Conservation (phyloP, 2,888 invertebrate species). For the Dorcus parallelipipedus region DNA sequence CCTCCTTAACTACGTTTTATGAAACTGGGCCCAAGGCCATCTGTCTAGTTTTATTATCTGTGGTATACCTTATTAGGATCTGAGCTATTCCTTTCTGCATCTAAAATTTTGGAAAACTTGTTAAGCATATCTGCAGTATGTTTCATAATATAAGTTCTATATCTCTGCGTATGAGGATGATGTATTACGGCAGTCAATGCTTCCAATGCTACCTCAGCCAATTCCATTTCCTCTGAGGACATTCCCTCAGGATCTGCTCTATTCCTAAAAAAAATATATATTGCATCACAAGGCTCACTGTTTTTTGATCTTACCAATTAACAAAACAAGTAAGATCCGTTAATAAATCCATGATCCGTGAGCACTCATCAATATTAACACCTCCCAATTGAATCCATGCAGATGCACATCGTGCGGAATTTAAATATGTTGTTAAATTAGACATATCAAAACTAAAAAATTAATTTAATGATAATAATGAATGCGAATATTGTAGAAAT, state of each 20-base stretch:
- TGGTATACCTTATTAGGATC: constrained; percentile 40
- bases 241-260: constrained; percentile 50
- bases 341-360: constrained; percentile 39
- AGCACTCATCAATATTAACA: constrained; percentile 44
- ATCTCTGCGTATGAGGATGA: constrained; percentile 62
- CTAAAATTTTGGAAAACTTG: constrained; percentile 55
- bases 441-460: constrained; percentile 42
- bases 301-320: constrained; percentile 41
- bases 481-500: background rate
- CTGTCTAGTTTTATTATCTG: background rate
- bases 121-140: constrained; percentile 59
- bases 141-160: constrained; percentile 50
- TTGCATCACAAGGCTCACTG: too few relatives aligned
- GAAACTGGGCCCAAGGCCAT: too few relatives aligned
- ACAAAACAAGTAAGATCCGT: constrained; percentile 47
- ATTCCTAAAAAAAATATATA: constrained; percentile 33
- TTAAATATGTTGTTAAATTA: constrained; percentile 52
- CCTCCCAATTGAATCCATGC: constrained; percentile 64
- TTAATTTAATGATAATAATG: background rate
- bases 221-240: constrained; percentile 55
- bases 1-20: too few relatives aligned
- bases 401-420: constrained; percentile 56
- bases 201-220: constrained; percentile 62
- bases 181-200: constrained; percentile 57
- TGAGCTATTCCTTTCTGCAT: constrained; percentile 46